phyloP scores from a whole-genome alignment of 2,797 vertebrate species.

The Mus spretus region DNA sequence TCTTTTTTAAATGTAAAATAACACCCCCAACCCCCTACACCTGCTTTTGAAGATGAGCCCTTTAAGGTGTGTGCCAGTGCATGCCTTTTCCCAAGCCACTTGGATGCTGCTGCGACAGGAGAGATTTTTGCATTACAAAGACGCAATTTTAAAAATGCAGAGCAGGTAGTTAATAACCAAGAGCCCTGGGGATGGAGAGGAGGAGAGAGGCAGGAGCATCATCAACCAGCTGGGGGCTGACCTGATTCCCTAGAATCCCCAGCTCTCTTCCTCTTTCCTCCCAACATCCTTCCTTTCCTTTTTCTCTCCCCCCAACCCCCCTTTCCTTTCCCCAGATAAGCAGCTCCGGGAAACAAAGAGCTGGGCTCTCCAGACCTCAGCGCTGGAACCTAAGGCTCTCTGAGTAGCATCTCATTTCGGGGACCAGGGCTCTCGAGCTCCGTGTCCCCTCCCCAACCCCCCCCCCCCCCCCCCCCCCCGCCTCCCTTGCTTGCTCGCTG shows the following conservation, averaged over 20 bases:
- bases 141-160: not conserved
- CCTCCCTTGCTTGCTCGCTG: conserved; percentile 66
- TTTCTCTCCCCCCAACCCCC: conserved; percentile 30
- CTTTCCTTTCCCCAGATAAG: conserved; percentile 63
- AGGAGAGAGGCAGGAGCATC: conserved; percentile 51
- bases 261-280: conserved; percentile 69
- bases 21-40: not conserved
- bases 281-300: conserved; percentile 65
- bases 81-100: conserved; percentile 51
- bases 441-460: conserved; percentile 72
- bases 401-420: not conserved
- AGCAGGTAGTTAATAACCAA: conserved; percentile 50
- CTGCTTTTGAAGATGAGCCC: conserved; percentile 50
- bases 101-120: not conserved
- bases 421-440: conserved; percentile 57
- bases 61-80: conserved; percentile 7
- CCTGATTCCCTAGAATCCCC: conserved; percentile 75
- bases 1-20: not conserved
- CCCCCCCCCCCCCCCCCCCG: conserved; percentile 79
- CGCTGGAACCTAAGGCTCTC: not conserved
- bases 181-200: conserved; percentile 36
- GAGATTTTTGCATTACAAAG: conserved; percentile 68
- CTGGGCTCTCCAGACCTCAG: not conserved
- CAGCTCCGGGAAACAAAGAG: conserved; percentile 82
- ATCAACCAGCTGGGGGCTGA: conserved; percentile 71